Evolutionary conservation across 2,888 invertebrate genomes (phyloP).

Genomic region (Caenorhabditis sp.): DNA sequence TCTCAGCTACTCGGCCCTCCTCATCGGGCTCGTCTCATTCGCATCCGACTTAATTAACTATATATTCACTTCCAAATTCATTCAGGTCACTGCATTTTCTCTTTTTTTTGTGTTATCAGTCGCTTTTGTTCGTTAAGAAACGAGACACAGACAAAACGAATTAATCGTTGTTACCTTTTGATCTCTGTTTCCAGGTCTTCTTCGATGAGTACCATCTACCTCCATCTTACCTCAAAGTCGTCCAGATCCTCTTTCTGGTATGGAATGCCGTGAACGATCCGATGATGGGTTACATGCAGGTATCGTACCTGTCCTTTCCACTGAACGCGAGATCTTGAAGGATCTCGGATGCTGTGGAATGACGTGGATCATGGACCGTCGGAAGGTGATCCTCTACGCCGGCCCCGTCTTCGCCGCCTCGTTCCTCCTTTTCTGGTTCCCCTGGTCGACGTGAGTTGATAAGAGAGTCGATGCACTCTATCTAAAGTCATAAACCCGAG

Average conservation of each 20-base stretch:
- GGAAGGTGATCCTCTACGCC: constrained; percentile 79
- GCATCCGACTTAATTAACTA: constrained; percentile 29
- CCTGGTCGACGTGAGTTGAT: constrained; percentile 78
- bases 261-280: constrained; percentile 73
- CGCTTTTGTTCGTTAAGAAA: no score
- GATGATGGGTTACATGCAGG: constrained; percentile 70
- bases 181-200: constrained; percentile 59
- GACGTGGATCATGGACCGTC: constrained; percentile 70
- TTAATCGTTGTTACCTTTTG: no score
- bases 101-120: constrained; percentile 6
- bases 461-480: not conserved
- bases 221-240: constrained; percentile 56
- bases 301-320: constrained; percentile 5
- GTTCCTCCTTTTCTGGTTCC: constrained; percentile 80
- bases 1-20: constrained; percentile 34
- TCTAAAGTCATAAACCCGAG: not conserved
- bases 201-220: constrained; percentile 66
- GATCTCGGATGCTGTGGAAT: constrained; percentile 69
- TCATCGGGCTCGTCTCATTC: constrained; percentile 41
- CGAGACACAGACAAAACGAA: not conserved
- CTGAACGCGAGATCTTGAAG: constrained; percentile 32
- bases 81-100: constrained; percentile 16
- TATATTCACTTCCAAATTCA: constrained; percentile 51
- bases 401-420: constrained; percentile 79
- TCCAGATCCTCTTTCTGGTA: constrained; percentile 66